Evolutionary conservation across 2,888 invertebrate species (phyloP), one percentile per base, ranked within the genome.

Genomic region (Colostygia pectinataria): DNA sequence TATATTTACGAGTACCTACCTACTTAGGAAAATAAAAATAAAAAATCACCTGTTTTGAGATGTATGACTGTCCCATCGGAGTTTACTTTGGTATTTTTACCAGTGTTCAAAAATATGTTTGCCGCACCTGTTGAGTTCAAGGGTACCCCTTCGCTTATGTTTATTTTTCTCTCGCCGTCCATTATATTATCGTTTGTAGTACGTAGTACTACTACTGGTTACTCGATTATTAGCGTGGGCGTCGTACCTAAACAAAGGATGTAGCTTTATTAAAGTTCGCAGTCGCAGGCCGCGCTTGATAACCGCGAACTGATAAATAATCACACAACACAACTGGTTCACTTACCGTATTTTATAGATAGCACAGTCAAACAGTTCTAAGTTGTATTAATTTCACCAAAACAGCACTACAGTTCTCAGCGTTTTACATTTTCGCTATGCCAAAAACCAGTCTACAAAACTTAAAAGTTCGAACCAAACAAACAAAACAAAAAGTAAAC

Each of bases 171-270:
- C 59, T 84, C 85, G 33, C 71, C 74, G 61, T 86, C 86, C 89
- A 89, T 89, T 66, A 53, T n/a, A n/a, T n/a, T n/a, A n/a, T n/a
- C n/a, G n/a, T n/a, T 65, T 55, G 55, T 47, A 60, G 57, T 63
- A 63, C 58, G 50, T 61, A 57, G 65, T 67, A 65, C 67, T 76
- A 80, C 71, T 71, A 74, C 71, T 65, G 64, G 65, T 77, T 71
- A 77, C 66, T 66, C 69, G 66, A 62, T 48, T 67, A 71, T 71
- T 62, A 77, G 82, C 80, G 85, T 76, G 42, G 52, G 52, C 79
- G 74, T 66, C 74, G 75, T 68, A 68, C 80, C 83, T 81, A 83
- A 83, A 87, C 88, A 87, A 88, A 86, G 86, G 84, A 85, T 77
- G 74, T 67, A 83, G 79, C 79, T 83, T 69, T 78, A 50, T 4